Evolutionary conservation across 2,888 invertebrate genomes (phyloP).

Genomic region (Drosophila birchii): DNA sequence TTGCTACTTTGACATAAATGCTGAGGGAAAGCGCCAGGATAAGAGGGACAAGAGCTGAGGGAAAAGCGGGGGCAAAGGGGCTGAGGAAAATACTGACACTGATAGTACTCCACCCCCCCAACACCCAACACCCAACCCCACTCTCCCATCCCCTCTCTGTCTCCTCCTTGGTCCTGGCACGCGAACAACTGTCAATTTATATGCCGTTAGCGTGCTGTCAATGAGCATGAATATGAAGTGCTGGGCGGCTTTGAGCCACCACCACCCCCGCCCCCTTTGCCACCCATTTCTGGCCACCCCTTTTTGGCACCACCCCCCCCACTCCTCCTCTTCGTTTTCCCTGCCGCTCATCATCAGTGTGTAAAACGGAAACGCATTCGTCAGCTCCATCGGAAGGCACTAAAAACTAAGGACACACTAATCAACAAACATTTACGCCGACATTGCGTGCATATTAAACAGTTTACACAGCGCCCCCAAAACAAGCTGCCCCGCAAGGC

Average conservation of each 20-base stretch:
- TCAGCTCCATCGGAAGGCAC: slow-evolving; percentile 55
- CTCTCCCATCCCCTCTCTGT: neutral
- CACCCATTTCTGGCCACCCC: neutral
- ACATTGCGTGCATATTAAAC: slow-evolving; percentile 81
- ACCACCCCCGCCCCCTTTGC: neutral
- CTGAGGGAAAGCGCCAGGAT: slow-evolving; percentile 16
- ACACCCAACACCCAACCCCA: neutral
- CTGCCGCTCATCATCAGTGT: slow-evolving; percentile 15
- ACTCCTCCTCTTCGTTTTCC: fast-evolving
- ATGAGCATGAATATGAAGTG: slow-evolving; percentile 78
- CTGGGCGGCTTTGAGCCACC: slow-evolving; percentile 13
- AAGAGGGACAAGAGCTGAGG: slow-evolving; percentile 7
- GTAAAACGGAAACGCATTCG: slow-evolving; percentile 53
- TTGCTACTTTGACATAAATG: slow-evolving; percentile 41
- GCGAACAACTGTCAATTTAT: slow-evolving; percentile 76
- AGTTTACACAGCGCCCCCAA: slow-evolving; percentile 40
- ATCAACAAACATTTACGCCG: slow-evolving; percentile 80
- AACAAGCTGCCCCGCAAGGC: neutral
- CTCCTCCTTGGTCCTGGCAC: slow-evolving; percentile 24
- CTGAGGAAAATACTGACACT: slow-evolving; percentile 16
- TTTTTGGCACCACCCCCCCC: too few relatives aligned
- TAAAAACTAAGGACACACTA: slow-evolving; percentile 74
- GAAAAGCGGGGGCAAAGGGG: neutral
- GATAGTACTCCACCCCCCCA: slow-evolving; percentile 16
- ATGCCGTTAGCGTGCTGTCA: slow-evolving; percentile 81